Base-by-base conservation (phyloP, 2,797 vertebrate genomes). In the Lithobates pipiens region DNA sequence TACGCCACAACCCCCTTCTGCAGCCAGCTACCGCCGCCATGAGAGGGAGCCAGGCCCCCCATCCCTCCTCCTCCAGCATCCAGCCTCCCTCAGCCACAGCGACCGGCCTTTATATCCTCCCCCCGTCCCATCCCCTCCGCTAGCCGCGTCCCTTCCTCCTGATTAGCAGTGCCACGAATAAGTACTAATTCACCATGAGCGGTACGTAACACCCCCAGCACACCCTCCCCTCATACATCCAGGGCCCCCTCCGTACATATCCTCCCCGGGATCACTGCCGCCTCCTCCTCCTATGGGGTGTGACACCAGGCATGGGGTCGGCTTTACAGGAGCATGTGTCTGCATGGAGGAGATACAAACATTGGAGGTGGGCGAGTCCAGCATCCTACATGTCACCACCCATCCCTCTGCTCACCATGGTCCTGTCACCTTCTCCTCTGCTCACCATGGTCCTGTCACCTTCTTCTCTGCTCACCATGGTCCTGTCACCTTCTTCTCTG, bases 151-250 rank as follows among this genome's bases (percentile, higher is more conserved):
- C 92, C 89, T 90, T 88, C 88, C 89, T 88, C 88, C 92, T 89
- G 90, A 89, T 85, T 88, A 84, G 29, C 86, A 69, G 29, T 74
- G 44, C 86, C 44, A 80, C 79, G 79, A 86, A 77, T 86, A 86
- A 80, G 77, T 70, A 69, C 36, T 57, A 25, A 98, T 98, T 97
- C 97, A 96, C 96, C 96, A 98, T 99, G 98, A 99, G 97, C 96
- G 98, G 98, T 99, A 97, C 95, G 98, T 98, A 96, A 92, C 96
- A n/a, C 65, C 85, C 85, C 89, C 75, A 34, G 80, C 65, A 39
- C 39, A 9, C 39, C 39, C 39, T 39, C 39, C 39, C 39, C 39
- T 39, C 5, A 39, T 9, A 76, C 54, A 54, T 46, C 69, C 88
- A 67, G 61, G 50, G 3, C 42, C n/a, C 71, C 82, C 71, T 71